Evolutionary conservation across 1,140 invertebrate genomes (phyloP), one percentile per base, ranked within the genome.

Genomic region (Sminthurides bifidus): DNA sequence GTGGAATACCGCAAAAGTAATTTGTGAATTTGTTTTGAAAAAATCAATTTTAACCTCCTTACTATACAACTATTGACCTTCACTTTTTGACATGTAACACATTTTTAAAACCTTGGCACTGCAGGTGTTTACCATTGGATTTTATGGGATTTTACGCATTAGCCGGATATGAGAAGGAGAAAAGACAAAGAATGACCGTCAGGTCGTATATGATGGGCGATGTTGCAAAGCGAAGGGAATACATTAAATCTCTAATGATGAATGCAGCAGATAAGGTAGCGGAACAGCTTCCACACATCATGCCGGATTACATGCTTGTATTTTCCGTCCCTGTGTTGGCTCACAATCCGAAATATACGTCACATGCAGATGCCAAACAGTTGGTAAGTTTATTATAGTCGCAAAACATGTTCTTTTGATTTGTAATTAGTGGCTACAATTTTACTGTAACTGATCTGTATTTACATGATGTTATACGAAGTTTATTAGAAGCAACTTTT

Each of bases 131-230:
- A 44, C 92, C 92, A 2, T 71, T 96, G 49, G 91, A 96, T 72
- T 98, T 96, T 73, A 94, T 98, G 90, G 90, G 90, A 27, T 88
- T 91, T 70, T 93, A 95, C 72, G 84, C 83, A 10, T 73, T 96
- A 24, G 86, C 71, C 54, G 91, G 89, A 10, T 79, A 85, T 59
- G 92, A 95, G 72, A 78, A 81, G 23, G 83, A 92, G 55, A 82
- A 84, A 61, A 79, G 81, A 61, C 70, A 88, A 33, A 80, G 80
- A 56, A 67, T 67, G n/a, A 68, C 77, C 31, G 73, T 86, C 15
- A 82, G 81, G 62, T 78, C 83, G 62, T 87, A 84, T 68, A 84
- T 93, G 79, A 71, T 82, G 30, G 77, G 81, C 1, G 92, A 95
- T 72, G 88, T 97, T 17, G 83, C 82, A 62, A 87, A 87, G 65